These are phyloP conservation scores for Apis florea DNA, from an alignment of 1,140 invertebrate genomes.

Conservation along the genomic window DNA sequence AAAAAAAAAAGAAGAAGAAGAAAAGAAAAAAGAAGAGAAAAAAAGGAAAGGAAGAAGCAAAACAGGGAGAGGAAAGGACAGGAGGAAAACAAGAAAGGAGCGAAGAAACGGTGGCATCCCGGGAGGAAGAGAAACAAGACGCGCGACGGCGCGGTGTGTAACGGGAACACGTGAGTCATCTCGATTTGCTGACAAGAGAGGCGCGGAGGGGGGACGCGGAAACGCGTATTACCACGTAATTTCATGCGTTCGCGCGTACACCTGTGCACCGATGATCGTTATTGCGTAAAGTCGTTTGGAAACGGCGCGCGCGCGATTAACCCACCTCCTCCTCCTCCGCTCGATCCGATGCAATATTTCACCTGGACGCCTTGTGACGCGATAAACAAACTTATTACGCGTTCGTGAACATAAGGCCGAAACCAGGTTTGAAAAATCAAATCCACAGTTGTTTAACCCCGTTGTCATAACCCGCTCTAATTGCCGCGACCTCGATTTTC, in stretches of 20 bases:
- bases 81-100: background rate
- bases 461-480: background rate
- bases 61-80: too few species aligned
- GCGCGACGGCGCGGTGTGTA: constrained; percentile 34
- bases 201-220: constrained; percentile 56
- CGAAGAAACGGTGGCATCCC: constrained; percentile 4
- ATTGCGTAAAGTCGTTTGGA: constrained; percentile 67
- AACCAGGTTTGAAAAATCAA: constrained; percentile 43
- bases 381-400: constrained; percentile 79
- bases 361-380: constrained; percentile 75
- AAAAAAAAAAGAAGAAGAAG: background rate
- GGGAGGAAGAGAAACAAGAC: constrained; percentile 44
- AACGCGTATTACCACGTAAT: constrained; percentile 57
- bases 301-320: constrained; percentile 53
- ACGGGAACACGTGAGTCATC: constrained; percentile 68
- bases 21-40: background rate
- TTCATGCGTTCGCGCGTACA: constrained; percentile 43
- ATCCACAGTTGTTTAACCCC: constrained; percentile 48
- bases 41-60: background rate
- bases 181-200: constrained; percentile 54
- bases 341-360: constrained; percentile 69
- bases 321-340: constrained; percentile 2
- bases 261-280: constrained; percentile 55
- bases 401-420: constrained; percentile 64
- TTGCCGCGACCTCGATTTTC: constrained; percentile 9